phyloP scores from a whole-genome alignment of 2,797 vertebrate genomes.

The Neosilurus hyrtlii region DNA sequence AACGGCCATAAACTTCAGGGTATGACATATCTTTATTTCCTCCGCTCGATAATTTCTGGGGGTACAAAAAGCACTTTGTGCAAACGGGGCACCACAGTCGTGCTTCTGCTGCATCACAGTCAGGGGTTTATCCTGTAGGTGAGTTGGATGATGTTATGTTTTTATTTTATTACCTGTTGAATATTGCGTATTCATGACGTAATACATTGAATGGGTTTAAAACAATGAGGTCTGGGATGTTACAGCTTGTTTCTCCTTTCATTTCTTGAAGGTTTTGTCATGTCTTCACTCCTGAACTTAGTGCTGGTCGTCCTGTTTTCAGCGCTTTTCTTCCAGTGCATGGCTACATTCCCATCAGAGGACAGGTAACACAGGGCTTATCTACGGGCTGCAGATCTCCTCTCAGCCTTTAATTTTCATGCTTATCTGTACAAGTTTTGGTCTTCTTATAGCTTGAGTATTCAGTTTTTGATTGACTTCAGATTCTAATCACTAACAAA shows the following conservation, averaged over 20 bases:
- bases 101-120: neutral
- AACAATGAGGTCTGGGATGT: neutral
- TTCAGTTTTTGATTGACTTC: constrained; percentile 2
- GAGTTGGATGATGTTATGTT: neutral
- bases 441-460: neutral
- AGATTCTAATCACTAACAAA: neutral
- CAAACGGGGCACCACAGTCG: neutral
- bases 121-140: constrained; percentile 33
- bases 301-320: constrained; percentile 63
- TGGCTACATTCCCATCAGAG: constrained; percentile 63
- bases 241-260: constrained; percentile 1
- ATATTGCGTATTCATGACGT: neutral
- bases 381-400: neutral
- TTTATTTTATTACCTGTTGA: neutral
- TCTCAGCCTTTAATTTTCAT: neutral
- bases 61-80: constrained; percentile 44
- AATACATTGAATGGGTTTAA: neutral
- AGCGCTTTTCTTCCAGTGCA: constrained; percentile 60
- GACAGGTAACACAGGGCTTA: constrained; percentile 53
- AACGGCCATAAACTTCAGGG: constrained; percentile 57
- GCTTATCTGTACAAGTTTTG: neutral
- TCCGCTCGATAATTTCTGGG: constrained; percentile 58
- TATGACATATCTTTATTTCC: constrained; percentile 23
- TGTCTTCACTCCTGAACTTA: constrained; percentile 59
- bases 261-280: constrained; percentile 59